Base-by-base conservation (phyloP, 2,888 invertebrate species). In the Rambutsinella grinnellia region DNA sequence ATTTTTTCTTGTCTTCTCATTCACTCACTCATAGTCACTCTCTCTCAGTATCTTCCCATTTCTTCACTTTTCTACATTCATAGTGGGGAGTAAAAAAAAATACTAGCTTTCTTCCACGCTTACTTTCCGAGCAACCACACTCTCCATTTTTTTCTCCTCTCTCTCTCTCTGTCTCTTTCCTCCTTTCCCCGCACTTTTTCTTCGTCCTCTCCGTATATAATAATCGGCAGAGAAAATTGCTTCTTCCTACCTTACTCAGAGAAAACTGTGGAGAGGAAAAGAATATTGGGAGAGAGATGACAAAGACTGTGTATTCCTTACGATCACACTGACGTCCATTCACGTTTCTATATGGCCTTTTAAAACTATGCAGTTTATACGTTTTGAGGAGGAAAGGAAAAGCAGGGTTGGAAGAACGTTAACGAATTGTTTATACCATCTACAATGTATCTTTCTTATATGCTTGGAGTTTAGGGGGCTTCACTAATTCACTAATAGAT, bases 231-330 rank as follows among this genome's bases (percentile, higher is more conserved):
- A 15, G 51, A 51, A 51, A 15, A 51, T 17, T 51, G 6, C 51
- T 53, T 21, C 53, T 44, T 10, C 44, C 44, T 44, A 8, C 13
- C 10, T 13, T 13, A 44, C 51, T 54, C 66, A 56, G 69, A 60
- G 49, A 61, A 61, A 47, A 69, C 60, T 46, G 47, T n/a, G 57
- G 47, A 57, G 60, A 27, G 19, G 54, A 47, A 49, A 53, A 62
- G 58, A 76, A 69, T 61, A 72, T 60, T 66, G 54, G 56, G 67
- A 77, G 63, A 36, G 53, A 67, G 67, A 75, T 75, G 75, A 75
- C 74, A 74, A 67, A 74, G 62, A 68, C 68, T 51, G 75, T 68
- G 74, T 58, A n/a, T n/a, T n/a, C n/a, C n/a, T n/a, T n/a, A n/a
- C 19, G n/a, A 10, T n/a, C n/a, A n/a, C n/a, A n/a, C n/a, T n/a